A percentile compares a stretch with the other conserved stretches of the same genome.
Conservation (phyloP, 2,113 vertebrate species). For the Elachura formosa region DNA sequence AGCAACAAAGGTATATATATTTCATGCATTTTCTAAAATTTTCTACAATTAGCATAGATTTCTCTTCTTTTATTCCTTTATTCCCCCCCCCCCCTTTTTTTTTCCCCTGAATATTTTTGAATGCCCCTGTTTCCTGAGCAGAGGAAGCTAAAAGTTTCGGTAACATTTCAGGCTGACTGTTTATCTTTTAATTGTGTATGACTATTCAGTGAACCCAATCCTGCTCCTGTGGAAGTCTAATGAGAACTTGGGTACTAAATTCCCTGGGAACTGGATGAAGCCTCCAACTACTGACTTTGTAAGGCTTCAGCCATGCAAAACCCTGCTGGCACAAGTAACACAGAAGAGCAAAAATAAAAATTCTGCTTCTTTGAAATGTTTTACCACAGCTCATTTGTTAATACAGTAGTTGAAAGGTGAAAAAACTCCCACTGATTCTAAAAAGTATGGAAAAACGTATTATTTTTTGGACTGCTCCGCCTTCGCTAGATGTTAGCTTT, state of each 20-base stretch:
- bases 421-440: not conserved
- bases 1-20: not conserved
- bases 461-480: not conserved
- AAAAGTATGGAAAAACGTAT: not conserved
- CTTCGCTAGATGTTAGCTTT: not conserved
- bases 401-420: not conserved
- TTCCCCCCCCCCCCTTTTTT: rapidly evolving
- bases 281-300: slow-evolving; percentile 36
- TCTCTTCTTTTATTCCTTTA: rapidly evolving
- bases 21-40: not conserved
- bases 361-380: not conserved
- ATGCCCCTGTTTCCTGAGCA: not conserved
- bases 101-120: not conserved
- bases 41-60: not conserved
- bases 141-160: not conserved
- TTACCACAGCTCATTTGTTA: not conserved
- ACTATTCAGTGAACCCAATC: slow-evolving; percentile 44
- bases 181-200: slow-evolving; percentile 44
- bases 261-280: slow-evolving; percentile 40
- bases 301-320: slow-evolving; percentile 59
- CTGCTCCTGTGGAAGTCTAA: slow-evolving; percentile 27
- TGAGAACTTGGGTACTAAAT: slow-evolving; percentile 23
- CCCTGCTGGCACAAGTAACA: slow-evolving; percentile 20
- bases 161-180: slow-evolving; percentile 12
- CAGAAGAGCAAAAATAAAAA: slow-evolving; percentile 30